Percentiles rank a stretch among this genome's conserved stretches.
Evolutionary conservation across 2,797 vertebrate genomes (phyloP).

Genomic region (Hydrolagus colliei): DNA sequence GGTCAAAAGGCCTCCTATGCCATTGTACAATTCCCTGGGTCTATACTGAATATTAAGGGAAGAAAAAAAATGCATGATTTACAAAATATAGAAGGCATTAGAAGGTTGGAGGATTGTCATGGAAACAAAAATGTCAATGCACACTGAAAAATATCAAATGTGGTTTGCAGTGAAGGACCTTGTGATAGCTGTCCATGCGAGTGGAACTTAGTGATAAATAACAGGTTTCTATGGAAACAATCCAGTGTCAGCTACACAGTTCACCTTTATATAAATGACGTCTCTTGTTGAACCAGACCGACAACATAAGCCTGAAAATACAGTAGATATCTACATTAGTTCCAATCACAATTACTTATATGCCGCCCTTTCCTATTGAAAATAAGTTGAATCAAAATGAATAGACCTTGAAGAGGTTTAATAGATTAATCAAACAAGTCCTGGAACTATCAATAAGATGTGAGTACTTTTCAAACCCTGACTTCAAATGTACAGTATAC

Average conservation of each 20-base stretch:
- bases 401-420: background rate
- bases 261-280: background rate
- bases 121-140: too few relatives aligned
- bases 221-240: background rate
- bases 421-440: background rate
- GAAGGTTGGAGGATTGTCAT: too few relatives aligned
- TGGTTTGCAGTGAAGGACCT: too few relatives aligned
- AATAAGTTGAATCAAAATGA: background rate
- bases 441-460: too few relatives aligned
- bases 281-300: background rate
- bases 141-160: too few relatives aligned
- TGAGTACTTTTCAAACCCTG: background rate
- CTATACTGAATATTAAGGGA: too few relatives aligned
- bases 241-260: background rate
- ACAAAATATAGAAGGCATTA: too few relatives aligned
- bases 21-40: too few relatives aligned
- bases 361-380: background rate
- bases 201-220: background rate
- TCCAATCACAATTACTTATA: background rate
- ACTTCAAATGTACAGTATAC: background rate
- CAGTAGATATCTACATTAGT: background rate
- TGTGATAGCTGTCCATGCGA: background rate
- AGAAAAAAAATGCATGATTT: too few relatives aligned
- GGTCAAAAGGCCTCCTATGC: too few relatives aligned
- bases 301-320: background rate